These are phyloP conservation scores for Ceratotherium simum DNA, from an alignment of 2,113 vertebrate genomes.

Conservation along the genomic window DNA sequence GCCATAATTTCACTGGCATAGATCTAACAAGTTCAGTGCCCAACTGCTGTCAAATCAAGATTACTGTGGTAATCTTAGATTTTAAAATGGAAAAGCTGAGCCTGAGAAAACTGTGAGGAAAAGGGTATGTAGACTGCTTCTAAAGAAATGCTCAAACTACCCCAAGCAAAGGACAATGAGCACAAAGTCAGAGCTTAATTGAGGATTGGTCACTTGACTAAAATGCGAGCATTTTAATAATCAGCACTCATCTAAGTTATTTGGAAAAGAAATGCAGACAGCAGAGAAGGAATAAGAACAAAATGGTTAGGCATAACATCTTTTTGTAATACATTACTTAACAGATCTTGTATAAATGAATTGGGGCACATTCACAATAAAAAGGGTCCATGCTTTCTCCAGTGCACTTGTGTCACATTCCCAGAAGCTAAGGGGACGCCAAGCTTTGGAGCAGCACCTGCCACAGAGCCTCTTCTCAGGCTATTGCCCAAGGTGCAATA, in stretches of 20 bases:
- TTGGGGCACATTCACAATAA: background rate
- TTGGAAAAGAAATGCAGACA: background rate
- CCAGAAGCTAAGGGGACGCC: background rate
- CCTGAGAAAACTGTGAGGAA: background rate
- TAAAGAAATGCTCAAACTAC: background rate
- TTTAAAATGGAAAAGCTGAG: background rate
- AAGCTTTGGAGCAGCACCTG: background rate
- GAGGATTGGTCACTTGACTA: background rate
- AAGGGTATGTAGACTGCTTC: background rate
- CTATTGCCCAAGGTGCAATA: background rate
- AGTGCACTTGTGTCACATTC: background rate
- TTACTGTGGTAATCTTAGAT: background rate
- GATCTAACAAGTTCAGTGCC: background rate
- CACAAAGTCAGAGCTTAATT: background rate
- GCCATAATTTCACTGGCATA: background rate
- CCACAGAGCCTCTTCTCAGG: background rate
- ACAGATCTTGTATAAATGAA: background rate
- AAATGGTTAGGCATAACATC: background rate
- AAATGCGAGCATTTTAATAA: slow-evolving; percentile 28
- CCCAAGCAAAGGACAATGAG: background rate
- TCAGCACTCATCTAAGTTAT: background rate
- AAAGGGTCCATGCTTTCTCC: background rate
- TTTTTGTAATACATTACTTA: background rate
- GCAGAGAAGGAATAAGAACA: background rate
- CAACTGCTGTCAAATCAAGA: background rate